These are phyloP conservation scores for Morone chrysops DNA, from an alignment of 2,113 vertebrate species.

Conservation along the genomic window DNA sequence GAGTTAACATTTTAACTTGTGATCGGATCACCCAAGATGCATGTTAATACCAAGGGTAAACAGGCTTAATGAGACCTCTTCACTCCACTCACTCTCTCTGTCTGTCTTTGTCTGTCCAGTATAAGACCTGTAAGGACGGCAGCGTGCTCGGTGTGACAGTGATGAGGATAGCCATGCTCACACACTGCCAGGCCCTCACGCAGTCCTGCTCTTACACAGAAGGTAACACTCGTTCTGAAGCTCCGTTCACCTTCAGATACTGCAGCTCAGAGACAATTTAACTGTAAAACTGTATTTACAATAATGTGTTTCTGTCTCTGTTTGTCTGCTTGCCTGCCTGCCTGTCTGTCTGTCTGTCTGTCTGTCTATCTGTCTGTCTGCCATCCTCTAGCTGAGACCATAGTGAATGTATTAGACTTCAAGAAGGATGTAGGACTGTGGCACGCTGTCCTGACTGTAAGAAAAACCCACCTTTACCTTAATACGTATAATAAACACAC, in stretches of 20 bases:
- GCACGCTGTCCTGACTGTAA: conserved; percentile 80
- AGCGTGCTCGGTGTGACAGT: conserved; percentile 79
- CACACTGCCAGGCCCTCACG: conserved; percentile 83
- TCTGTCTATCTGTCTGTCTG: background rate
- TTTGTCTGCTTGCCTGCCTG: background rate
- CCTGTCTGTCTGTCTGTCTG: no score
- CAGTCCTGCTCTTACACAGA: conserved; percentile 83
- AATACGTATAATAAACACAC: no score
- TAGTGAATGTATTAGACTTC: conserved; percentile 82
- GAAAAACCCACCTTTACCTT: background rate
- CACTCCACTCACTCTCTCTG: background rate
- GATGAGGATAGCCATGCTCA: conserved; percentile 79
- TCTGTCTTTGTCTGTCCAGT: conserved; percentile 54
- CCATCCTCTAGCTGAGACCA: conserved; percentile 75
- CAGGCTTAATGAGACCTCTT: no score
- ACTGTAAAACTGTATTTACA: background rate
- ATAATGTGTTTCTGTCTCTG: no score
- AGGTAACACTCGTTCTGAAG: conserved; percentile 61
- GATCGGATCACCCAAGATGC: no score
- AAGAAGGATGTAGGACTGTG: conserved; percentile 81
- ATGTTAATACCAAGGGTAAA: no score
- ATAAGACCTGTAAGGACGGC: conserved; percentile 79
- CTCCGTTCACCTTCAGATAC: no score
- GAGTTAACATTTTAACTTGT: no score
- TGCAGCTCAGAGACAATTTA: background rate